These are phyloP conservation scores for Rhombomys opimus DNA, from an alignment of 2,113 vertebrate genomes.

Conservation along the genomic window DNA sequence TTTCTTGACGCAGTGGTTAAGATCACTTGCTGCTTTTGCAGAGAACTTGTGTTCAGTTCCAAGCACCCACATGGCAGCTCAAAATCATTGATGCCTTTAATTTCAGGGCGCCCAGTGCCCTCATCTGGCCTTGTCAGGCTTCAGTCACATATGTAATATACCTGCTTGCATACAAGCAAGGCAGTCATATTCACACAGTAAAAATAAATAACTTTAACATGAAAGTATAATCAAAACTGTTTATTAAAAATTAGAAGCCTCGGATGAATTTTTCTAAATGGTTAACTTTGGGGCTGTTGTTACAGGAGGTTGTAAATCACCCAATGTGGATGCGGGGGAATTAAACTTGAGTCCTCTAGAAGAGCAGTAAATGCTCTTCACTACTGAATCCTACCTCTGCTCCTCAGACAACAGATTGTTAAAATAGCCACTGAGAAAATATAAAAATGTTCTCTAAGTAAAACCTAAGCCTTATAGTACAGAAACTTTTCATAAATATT, in stretches of 20 bases:
- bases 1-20: not conserved
- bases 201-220: not conserved
- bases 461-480: not conserved
- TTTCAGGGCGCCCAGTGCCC: not conserved
- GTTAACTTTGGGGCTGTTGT: not conserved
- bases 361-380: not conserved
- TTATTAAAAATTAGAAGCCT: not conserved
- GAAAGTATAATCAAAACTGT: not conserved
- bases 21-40: not conserved
- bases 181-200: not conserved
- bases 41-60: not conserved
- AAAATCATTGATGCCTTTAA: not conserved
- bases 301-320: not conserved
- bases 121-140: not conserved
- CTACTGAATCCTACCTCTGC: not conserved
- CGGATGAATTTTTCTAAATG: not conserved
- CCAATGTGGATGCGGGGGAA: not conserved
- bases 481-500: not conserved
- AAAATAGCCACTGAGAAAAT: not conserved
- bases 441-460: not conserved
- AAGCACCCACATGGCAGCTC: not conserved
- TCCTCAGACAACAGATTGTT: not conserved
- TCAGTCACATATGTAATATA: not conserved
- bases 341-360: not conserved
- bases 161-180: not conserved